Percentiles rank a stretch among this genome's conserved stretches.
phyloP scores from a whole-genome alignment of 2,797 vertebrate genomes.

The Choloepus didactylus region DNA sequence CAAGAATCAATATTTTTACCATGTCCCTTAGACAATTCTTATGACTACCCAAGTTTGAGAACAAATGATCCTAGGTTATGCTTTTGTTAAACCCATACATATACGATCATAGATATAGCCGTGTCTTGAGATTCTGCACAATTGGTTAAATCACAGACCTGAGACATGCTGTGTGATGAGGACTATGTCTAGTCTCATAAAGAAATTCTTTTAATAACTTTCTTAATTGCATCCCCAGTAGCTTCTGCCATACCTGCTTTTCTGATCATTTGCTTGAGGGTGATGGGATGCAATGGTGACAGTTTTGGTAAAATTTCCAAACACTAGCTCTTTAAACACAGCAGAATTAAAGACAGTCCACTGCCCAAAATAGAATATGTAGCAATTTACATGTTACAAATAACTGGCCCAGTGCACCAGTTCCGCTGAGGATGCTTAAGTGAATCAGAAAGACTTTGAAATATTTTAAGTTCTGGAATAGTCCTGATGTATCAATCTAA shows the following conservation, averaged over 20 bases:
- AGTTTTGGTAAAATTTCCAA: slow-evolving; percentile 45
- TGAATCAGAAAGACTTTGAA: slow-evolving; percentile 39
- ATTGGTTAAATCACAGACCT: not conserved
- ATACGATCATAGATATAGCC: not conserved
- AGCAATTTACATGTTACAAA: not conserved
- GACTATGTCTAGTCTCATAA: not conserved
- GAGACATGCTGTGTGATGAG: not conserved
- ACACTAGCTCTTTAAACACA: slow-evolving; percentile 54
- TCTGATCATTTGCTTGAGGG: not conserved
- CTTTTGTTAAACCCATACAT: not conserved
- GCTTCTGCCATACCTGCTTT: not conserved
- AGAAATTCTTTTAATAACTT: not conserved
- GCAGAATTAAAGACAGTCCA: not conserved
- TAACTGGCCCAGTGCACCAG: not conserved
- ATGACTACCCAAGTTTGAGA: not conserved
- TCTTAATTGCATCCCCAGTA: not conserved
- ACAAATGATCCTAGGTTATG: not conserved
- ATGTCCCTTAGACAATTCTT: not conserved
- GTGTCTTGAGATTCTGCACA: not conserved
- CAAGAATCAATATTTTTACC: not conserved
- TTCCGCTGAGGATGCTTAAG: slow-evolving; percentile 36
- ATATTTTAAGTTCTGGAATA: slow-evolving; percentile 33
- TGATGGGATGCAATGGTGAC: not conserved
- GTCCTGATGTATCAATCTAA: slow-evolving; percentile 34
- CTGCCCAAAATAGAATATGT: not conserved